Base-by-base conservation (phyloP, 2,888 invertebrate genomes). In the Linhomoeus sp. region DNA sequence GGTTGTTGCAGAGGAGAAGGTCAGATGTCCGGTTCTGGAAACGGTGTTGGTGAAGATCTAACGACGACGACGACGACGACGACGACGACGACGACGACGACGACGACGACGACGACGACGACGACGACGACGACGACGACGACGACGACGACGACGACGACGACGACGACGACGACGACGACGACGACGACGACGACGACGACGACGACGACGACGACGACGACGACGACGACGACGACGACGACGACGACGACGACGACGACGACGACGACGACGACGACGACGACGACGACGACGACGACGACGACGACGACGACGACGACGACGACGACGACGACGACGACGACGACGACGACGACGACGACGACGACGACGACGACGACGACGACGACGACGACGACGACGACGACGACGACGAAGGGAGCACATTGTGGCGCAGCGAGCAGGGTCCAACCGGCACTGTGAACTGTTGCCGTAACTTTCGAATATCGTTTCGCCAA, bases 41-140 rank as follows among this genome's bases (percentile, higher is more conserved):
- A n/a, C n/a, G n/a, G n/a, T n/a, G n/a, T n/a, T n/a, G n/a, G n/a
- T n/a, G n/a, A n/a, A n/a, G n/a, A n/a, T n/a, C n/a, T n/a, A n/a
- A 20, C 12, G 40, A 19, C 22, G 40, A 20, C n/a, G 22, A 19
- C 22, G 40, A 19, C n/a, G 40, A 19, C 19, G 40, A 19, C n/a
- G 40, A n/a, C 22, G 40, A n/a, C 19, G 40, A 40, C 22, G 40
- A 40, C n/a, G 40, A n/a, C 22, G 40, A 20, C 19, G 40, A 20
- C 40, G 40, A 40, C n/a, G 40, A 40, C 22, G 40, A 40, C 17
- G 40, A 40, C 40, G 40, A 40, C n/a, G 40, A 40, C 22, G 22
- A 40, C n/a, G 35, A 35, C 35, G 35, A 35, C 17, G 35, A 35
- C 17, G 35, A 35, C 17, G 12, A 40, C n/a, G 40, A 40, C n/a